phyloP scores from a whole-genome alignment of 2,113 vertebrate species.

The Xenopus laevis region DNA sequence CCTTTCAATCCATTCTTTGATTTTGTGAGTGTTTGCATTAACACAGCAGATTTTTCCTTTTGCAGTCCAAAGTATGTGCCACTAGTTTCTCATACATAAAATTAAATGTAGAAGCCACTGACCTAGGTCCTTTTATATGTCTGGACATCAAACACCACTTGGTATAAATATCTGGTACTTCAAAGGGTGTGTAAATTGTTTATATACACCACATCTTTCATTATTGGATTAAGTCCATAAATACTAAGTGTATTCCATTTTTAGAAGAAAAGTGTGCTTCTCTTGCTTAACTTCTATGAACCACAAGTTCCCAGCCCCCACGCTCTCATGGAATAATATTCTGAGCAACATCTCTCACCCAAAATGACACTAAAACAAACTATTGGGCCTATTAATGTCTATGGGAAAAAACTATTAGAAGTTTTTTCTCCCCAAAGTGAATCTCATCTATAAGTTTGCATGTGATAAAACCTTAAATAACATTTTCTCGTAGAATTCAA shows the following conservation, averaged over 20 bases:
- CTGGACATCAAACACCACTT: background rate
- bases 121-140: background rate
- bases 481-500: too few relatives aligned
- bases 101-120: background rate
- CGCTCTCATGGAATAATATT: too few relatives aligned
- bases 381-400: too few relatives aligned
- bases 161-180: background rate
- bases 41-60: background rate
- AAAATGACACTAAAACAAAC: too few relatives aligned
- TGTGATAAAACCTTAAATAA: too few relatives aligned
- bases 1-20: background rate
- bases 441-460: too few relatives aligned
- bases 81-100: constrained; percentile 4
- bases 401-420: too few relatives aligned
- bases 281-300: too few relatives aligned
- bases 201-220: background rate
- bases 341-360: too few relatives aligned
- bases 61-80: background rate
- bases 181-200: fast-evolving
- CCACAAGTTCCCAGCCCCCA: too few relatives aligned
- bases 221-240: too few relatives aligned
- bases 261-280: background rate
- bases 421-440: too few relatives aligned
- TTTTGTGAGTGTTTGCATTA: background rate
- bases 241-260: background rate